phyloP scores from a whole-genome alignment of 92 coral and sea anemone genomes.

The Diadumene lineata region DNA sequence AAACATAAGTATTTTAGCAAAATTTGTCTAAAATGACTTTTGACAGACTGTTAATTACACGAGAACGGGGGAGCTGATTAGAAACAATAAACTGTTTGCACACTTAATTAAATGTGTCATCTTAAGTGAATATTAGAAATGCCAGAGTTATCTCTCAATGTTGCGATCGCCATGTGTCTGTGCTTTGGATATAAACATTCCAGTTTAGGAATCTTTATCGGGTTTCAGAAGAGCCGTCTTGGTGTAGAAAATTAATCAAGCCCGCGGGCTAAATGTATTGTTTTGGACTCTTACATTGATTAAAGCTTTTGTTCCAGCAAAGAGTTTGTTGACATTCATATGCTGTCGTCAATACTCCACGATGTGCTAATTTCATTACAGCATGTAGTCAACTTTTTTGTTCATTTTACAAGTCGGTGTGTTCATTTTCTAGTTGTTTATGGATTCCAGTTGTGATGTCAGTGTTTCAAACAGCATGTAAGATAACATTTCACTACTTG shows the following conservation, averaged over 20 bases:
- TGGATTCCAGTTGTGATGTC: neutral
- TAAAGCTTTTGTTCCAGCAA: conserved; percentile 57
- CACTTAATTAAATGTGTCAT: conserved; percentile 50
- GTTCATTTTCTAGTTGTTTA: neutral
- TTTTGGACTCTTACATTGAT: conserved; percentile 47
- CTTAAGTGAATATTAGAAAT: conserved; percentile 28
- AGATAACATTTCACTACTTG: neutral
- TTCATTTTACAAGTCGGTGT: neutral
- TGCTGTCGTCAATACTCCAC: conserved; percentile 1
- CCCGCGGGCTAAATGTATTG: conserved; percentile 22
- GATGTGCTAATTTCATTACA: conserved; percentile 24
- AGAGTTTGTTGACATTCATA: conserved; percentile 66
- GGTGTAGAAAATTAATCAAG: conserved; percentile 1
- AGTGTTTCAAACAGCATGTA: neutral
- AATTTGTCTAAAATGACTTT: neutral
- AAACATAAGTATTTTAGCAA: neutral
- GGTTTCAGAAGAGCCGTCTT: neutral
- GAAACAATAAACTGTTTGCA: conserved; percentile 43
- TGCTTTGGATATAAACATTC: neutral
- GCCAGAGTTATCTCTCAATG: conserved; percentile 3
- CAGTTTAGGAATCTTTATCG: neutral
- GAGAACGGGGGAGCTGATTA: neutral
- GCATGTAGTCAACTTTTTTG: neutral
- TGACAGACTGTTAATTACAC: conserved; percentile 13
- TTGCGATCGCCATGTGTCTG: too few relatives aligned